phyloP scores from a whole-genome alignment of 2,888 invertebrate species.

The Elaeidobius kamerunicus region DNA sequence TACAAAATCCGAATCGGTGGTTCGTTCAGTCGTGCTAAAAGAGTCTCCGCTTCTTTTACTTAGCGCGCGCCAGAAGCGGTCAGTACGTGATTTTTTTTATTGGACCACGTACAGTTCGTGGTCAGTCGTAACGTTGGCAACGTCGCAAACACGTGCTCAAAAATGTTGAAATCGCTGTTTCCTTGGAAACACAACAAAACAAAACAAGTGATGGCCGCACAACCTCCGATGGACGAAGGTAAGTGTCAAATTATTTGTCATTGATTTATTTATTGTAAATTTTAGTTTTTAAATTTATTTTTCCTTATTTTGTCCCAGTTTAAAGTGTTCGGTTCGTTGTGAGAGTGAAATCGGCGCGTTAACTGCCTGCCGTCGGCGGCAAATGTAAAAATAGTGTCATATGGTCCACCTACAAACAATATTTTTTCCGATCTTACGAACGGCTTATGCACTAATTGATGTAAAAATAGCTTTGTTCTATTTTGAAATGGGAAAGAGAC shows the following conservation, averaged over 20 bases:
- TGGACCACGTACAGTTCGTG: slow-evolving; percentile 3
- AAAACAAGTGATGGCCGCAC: slow-evolving; percentile 44
- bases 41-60: not conserved
- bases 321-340: slow-evolving; percentile 4
- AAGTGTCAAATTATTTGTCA: slow-evolving; percentile 33
- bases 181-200: slow-evolving; percentile 50
- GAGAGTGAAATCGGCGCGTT: not conserved
- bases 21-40: not conserved
- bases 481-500: slow-evolving; percentile 20
- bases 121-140: slow-evolving; percentile 21
- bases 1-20: slow-evolving; percentile 13
- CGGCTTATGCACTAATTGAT: slow-evolving; percentile 30
- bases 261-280: slow-evolving; percentile 21
- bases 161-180: slow-evolving; percentile 44
- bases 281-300: slow-evolving; percentile 1
- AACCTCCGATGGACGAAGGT: slow-evolving; percentile 46
- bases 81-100: slow-evolving; percentile 7
- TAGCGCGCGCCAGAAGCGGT: not conserved
- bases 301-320: slow-evolving; percentile 6
- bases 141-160: slow-evolving; percentile 34
- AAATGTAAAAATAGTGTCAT: slow-evolving; percentile 29
- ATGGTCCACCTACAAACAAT: slow-evolving; percentile 34
- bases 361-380: slow-evolving; percentile 6
- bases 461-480: slow-evolving; percentile 31
- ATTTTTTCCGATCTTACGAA: slow-evolving; percentile 26